Evolutionary conservation across 2,113 vertebrate genomes (phyloP), one percentile per base, ranked within the genome.

Genomic region (Salvelinus sp.): DNA sequence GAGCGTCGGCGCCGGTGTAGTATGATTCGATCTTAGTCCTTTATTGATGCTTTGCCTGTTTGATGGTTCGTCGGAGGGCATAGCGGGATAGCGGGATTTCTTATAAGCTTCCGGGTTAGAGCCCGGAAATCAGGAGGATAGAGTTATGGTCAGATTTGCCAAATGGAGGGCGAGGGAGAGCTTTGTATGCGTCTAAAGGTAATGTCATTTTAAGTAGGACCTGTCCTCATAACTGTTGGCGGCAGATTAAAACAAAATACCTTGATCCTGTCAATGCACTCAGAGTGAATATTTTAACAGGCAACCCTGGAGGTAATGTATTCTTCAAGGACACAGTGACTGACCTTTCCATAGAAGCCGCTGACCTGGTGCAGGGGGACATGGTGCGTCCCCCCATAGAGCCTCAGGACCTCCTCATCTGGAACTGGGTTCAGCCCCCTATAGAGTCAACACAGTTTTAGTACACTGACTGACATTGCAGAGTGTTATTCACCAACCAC

Each of bases 321-420:
- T 16, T 28, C 22, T 14, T 66, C 64, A 28, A 27, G 22, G 22
- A 27, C 64, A 66, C 25, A 69, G 33, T 48, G 10, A 47, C 79
- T 87, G 69, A 94, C 95, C 92, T 96, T 96, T 80, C 95, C 95
- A 74, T 96, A 96, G 89, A 96, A 96, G 65, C 94, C 95, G 65
- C 95, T 95, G 86, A 93, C 93, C 86, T 94, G 93, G 64, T 93
- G 87, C 25, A 96, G 88, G 0, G 95, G 95, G 58, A 96, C 79
- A 64, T 96, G 95, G 75, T 83, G 93, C 2, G 94, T 95, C 10
- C 95, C 95, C 0, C 93, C 90, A 47, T 91, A 95, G 27, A 95
- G 86, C 48, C 88, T 72, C 76, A 91, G 87, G 30, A 96, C 91
- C 64, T 95, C 94, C 23, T 96, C 93, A 20, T 95, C 94, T 18